A percentile compares a stretch with the other conserved stretches of the same genome.
phyloP scores from a whole-genome alignment of 2,888 invertebrate genomes.

The Epinotia brunnichana region DNA sequence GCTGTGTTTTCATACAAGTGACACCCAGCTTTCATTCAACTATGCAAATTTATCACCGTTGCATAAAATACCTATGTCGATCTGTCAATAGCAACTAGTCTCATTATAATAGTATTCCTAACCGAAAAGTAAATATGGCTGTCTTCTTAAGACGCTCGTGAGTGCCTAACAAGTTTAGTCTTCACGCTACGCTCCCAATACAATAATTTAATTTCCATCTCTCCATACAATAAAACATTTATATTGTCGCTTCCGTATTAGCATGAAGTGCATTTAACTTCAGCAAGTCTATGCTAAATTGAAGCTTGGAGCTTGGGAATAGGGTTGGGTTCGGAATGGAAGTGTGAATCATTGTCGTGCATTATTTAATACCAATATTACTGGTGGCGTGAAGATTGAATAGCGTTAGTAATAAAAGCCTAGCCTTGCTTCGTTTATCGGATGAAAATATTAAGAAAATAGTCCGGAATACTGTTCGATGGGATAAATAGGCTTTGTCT shows the following conservation, averaged over 20 bases:
- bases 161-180: constrained; percentile 33
- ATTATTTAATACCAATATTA: constrained; percentile 46
- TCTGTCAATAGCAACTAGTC: constrained; percentile 9
- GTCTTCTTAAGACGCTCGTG: constrained; percentile 13
- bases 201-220: constrained; percentile 43
- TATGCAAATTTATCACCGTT: no score
- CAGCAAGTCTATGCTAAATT: background rate
- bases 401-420: constrained; percentile 26
- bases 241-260: constrained; percentile 46
- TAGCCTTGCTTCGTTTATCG: constrained; percentile 14
- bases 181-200: constrained; percentile 40
- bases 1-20: no score
- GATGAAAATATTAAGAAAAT: background rate
- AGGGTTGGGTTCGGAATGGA: background rate
- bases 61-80: background rate
- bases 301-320: background rate
- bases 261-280: constrained; percentile 39
- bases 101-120: constrained; percentile 17
- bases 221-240: constrained; percentile 44
- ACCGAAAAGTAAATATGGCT: background rate
- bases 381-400: constrained; percentile 42
- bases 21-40: no score
- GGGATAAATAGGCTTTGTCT: background rate
- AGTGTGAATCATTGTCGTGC: constrained; percentile 22
- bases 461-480: background rate